These are phyloP conservation scores for Hiodon tergisus DNA, from an alignment of 2,113 vertebrate species.

Conservation along the genomic window DNA sequence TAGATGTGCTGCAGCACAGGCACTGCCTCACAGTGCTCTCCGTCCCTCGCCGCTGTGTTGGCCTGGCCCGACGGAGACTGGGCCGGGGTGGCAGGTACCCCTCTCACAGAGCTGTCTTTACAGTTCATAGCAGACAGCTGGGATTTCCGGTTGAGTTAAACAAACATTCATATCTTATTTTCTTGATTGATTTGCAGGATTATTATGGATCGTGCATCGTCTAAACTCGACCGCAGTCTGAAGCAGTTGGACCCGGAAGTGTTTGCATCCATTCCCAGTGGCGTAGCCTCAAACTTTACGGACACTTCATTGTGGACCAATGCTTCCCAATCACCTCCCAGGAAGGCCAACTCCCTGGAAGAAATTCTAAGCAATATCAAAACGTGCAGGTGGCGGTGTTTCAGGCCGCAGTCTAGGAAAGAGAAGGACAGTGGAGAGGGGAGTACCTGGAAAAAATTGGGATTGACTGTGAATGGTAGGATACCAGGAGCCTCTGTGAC, in stretches of 20 bases:
- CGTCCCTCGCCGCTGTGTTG: conserved; percentile 75
- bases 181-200: conserved; percentile 55
- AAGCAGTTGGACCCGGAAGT: conserved; percentile 78
- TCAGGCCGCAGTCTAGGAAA: conserved; percentile 73
- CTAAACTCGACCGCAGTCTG: conserved; percentile 70
- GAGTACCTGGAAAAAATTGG: conserved; percentile 73
- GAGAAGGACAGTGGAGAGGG: conserved; percentile 65
- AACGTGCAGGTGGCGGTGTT: conserved; percentile 84
- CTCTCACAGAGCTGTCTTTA: not conserved
- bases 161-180: not conserved
- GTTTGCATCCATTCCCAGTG: conserved; percentile 64
- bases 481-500: not conserved
- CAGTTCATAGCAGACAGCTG: not conserved
- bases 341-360: conserved; percentile 76
- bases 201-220: conserved; percentile 80
- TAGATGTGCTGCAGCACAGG: conserved; percentile 69
- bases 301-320: conserved; percentile 71
- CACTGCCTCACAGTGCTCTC: conserved; percentile 82
- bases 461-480: conserved; percentile 51
- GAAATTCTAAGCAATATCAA: conserved; percentile 85
- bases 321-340: conserved; percentile 77
- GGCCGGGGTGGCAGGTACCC: conserved; percentile 84
- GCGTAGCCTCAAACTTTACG: conserved; percentile 66
- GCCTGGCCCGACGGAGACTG: conserved; percentile 75
- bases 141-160: not conserved